These are phyloP conservation scores for Arctia plantaginis DNA, from an alignment of 2,888 invertebrate species.

Conservation along the genomic window DNA sequence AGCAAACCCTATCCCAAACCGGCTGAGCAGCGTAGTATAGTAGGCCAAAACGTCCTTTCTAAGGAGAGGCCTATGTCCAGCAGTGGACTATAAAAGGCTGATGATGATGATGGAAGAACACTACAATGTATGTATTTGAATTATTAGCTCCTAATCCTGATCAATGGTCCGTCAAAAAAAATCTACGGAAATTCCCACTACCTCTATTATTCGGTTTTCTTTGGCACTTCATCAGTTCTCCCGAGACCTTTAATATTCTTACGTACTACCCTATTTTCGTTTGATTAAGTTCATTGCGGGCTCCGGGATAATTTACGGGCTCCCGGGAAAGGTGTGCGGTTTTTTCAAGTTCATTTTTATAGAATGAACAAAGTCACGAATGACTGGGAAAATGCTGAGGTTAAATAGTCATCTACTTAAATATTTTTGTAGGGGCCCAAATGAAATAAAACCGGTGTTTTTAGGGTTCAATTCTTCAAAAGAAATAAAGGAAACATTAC, in stretches of 20 bases:
- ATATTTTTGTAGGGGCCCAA: neutral
- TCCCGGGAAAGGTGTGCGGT: conserved; percentile 11
- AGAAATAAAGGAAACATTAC: neutral
- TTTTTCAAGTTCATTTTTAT: conserved; percentile 7
- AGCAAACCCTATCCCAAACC: no score
- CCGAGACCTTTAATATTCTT: conserved; percentile 9
- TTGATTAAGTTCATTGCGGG: conserved; percentile 23
- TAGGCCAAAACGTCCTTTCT: no score
- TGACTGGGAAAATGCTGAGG: conserved; percentile 2
- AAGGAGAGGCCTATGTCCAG: no score
- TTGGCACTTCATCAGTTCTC: conserved; percentile 6
- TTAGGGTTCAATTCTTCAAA: neutral
- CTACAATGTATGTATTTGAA: neutral
- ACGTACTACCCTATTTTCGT: conserved; percentile 19
- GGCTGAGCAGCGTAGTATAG: no score
- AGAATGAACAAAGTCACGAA: conserved; percentile 1
- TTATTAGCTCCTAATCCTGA: neutral
- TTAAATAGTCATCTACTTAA: neutral
- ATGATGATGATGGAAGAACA: no score
- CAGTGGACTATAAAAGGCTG: no score
- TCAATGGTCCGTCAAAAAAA: neutral
- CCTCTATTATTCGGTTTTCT: neutral
- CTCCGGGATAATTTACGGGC: conserved; percentile 17
- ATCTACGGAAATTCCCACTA: neutral
- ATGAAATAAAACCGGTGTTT: neutral